phyloP scores from a whole-genome alignment of 2,888 invertebrate species.

The Andricus curvator region DNA sequence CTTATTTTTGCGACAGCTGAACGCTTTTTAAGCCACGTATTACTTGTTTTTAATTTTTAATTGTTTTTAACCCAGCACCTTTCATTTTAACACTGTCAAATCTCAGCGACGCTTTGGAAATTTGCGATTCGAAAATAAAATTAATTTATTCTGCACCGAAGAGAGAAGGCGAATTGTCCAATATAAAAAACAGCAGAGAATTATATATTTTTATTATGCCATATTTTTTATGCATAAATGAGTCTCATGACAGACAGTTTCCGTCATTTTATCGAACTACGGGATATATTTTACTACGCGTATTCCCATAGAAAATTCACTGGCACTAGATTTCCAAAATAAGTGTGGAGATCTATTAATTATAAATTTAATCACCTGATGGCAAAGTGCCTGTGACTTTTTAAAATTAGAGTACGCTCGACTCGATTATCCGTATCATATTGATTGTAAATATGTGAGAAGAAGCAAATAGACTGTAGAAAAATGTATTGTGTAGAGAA shows the following conservation, averaged over 20 bases:
- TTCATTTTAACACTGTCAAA: neutral
- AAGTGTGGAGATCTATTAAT: neutral
- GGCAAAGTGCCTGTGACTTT: constrained; percentile 44
- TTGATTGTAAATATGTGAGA: constrained; percentile 69
- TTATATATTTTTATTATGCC: constrained; percentile 3
- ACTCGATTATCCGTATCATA: constrained; percentile 58
- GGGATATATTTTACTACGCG: constrained; percentile 52
- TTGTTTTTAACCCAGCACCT: constrained; percentile 4
- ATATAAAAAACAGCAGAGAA: neutral
- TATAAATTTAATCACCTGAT: constrained; percentile 32
- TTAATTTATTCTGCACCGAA: neutral
- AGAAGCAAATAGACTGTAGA: constrained; percentile 53
- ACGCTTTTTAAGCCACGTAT: neutral
- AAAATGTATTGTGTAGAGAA: constrained; percentile 44
- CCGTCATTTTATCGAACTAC: constrained; percentile 49
- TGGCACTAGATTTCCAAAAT: neutral
- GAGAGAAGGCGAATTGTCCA: neutral
- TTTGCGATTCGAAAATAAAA: neutral
- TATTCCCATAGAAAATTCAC: constrained; percentile 49
- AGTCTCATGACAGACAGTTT: constrained; percentile 60
- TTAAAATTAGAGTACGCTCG: constrained; percentile 7
- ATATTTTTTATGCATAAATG: constrained; percentile 40
- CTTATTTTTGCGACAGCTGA: constrained; percentile 1
- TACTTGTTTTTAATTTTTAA: constrained; percentile 4
- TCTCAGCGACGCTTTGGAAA: neutral